These are phyloP conservation scores for Cryptoblepharus egeriae DNA, from an alignment of 2,797 vertebrate species.

Conservation along the genomic window DNA sequence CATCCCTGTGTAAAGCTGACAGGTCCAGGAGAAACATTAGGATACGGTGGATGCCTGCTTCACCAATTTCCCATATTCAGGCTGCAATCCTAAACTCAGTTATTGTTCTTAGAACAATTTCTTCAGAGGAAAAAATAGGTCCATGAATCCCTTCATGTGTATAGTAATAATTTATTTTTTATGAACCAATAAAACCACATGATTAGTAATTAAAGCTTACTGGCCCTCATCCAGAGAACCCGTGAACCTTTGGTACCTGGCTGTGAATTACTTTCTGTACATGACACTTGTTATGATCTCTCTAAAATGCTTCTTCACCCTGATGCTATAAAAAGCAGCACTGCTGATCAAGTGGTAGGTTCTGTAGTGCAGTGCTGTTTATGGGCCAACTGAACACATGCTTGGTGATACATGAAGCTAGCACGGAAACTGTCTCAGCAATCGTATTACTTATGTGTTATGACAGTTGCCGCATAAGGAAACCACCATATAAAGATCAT, in stretches of 20 bases:
- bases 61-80: no score
- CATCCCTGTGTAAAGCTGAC: no score
- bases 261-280: not conserved
- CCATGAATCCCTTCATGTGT: not conserved
- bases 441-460: not conserved
- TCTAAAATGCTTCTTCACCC: not conserved
- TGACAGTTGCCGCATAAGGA: no score
- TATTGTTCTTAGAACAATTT: no score
- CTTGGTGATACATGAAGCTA: not conserved
- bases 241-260: not conserved
- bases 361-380: not conserved
- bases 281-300: not conserved
- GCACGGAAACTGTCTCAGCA: not conserved
- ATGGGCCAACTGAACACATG: not conserved
- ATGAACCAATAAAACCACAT: not conserved
- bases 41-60: no score
- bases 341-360: not conserved
- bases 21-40: no score
- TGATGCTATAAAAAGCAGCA: not conserved
- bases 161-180: not conserved
- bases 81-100: no score
- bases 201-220: not conserved
- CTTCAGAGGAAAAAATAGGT: not conserved
- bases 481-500: not conserved
- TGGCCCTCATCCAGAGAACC: not conserved